phyloP scores from a whole-genome alignment of 64 coral and sea anemone species.

The Montipora efflorescens region DNA sequence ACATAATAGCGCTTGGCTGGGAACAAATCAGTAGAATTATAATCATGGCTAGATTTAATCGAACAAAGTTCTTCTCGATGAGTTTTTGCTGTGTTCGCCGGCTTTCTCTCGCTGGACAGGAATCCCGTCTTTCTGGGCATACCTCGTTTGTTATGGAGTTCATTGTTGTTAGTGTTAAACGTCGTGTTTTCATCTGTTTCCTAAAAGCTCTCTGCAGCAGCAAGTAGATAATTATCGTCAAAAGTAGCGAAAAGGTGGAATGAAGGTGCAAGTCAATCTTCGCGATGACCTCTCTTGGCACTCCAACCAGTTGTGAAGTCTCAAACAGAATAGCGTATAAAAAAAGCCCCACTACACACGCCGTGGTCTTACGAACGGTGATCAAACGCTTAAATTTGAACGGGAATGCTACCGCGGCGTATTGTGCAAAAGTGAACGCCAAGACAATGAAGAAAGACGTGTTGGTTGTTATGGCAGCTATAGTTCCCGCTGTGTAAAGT shows the following conservation, averaged over 20 bases:
- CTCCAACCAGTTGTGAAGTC: constrained; percentile 3
- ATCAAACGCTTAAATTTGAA: constrained; percentile 61
- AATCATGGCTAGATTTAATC: constrained; percentile 78
- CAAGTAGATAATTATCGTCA: constrained; percentile 63
- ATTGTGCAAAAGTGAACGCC: constrained; percentile 83
- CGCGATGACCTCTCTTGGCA: constrained; percentile 30
- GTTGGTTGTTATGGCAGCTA: constrained; percentile 36
- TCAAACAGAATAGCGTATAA: constrained; percentile 61
- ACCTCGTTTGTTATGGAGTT: neutral
- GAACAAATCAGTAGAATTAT: constrained; percentile 66
- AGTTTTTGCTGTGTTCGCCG: neutral
- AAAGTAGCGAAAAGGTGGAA: constrained; percentile 56
- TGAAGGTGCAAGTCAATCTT: constrained; percentile 72
- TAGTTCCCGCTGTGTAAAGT: neutral
- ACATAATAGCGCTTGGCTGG: constrained; percentile 59
- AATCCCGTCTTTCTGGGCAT: neutral
- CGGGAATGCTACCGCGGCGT: constrained; percentile 72
- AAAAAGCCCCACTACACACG: constrained; percentile 47
- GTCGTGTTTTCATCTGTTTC: constrained; percentile 50
- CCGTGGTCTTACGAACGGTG: constrained; percentile 12
- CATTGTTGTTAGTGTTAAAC: neutral
- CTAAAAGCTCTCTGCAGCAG: constrained; percentile 62
- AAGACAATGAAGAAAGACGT: constrained; percentile 75
- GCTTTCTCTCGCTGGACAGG: neutral
- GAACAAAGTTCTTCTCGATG: constrained; percentile 69